These are phyloP conservation scores for Falco berigora DNA, from an alignment of 2,797 vertebrate genomes.

Conservation along the genomic window DNA sequence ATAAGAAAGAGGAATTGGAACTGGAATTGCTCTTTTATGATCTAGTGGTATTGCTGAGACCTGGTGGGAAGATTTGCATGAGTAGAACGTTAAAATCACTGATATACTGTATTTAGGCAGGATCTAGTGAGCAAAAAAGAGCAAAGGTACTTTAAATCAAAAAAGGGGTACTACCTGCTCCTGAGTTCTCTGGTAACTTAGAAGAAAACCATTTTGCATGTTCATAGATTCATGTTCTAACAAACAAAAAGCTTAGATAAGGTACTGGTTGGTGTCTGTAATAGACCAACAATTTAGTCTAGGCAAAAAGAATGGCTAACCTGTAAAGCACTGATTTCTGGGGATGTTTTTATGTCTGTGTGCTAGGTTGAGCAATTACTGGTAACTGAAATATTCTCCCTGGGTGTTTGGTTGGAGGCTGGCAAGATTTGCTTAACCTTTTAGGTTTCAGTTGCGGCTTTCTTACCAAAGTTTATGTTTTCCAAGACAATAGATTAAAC, in stretches of 20 bases:
- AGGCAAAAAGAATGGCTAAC: background rate
- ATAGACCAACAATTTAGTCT: background rate
- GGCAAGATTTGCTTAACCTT: background rate
- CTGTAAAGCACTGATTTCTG: background rate
- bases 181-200: background rate
- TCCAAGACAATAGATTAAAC: background rate
- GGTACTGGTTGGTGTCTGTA: background rate
- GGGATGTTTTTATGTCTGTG: background rate
- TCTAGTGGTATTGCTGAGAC: background rate
- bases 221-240: background rate
- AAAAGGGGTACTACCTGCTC: background rate
- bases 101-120: background rate
- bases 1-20: constrained; percentile 39
- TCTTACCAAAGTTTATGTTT: background rate
- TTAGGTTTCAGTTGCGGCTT: background rate
- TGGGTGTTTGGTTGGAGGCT: background rate
- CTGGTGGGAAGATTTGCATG: background rate
- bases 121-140: background rate
- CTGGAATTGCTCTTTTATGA: constrained; percentile 22
- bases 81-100: background rate
- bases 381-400: background rate
- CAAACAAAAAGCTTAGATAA: background rate
- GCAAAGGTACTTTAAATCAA: background rate
- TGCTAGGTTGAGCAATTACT: background rate
- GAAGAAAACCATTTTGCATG: background rate